These are phyloP conservation scores for Melanotaenia maccullochi DNA, from an alignment of 2,797 vertebrate genomes.

Conservation along the genomic window DNA sequence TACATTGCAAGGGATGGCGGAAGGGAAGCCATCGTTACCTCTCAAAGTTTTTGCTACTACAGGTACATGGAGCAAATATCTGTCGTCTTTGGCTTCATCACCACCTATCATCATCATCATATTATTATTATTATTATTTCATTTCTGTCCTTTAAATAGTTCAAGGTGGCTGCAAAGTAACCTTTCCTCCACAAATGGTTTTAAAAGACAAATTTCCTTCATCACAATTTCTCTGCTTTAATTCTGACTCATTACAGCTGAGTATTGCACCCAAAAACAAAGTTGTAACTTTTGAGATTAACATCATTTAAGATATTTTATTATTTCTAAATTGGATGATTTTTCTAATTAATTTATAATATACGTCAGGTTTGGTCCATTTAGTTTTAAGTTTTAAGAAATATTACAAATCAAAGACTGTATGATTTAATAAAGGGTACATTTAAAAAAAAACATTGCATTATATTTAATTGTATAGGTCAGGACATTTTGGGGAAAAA, in stretches of 20 bases:
- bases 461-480: not conserved
- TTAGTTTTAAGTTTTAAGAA: too few relatives aligned
- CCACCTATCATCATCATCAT: conserved; percentile 19
- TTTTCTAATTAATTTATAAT: not conserved
- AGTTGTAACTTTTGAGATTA: not conserved
- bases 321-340: not conserved
- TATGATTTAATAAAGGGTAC: too few relatives aligned
- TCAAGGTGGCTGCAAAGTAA: conserved; percentile 13
- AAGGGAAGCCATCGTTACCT: conserved; percentile 71
- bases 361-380: too few relatives aligned
- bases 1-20: conserved; percentile 74
- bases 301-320: not conserved
- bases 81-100: conserved; percentile 19
- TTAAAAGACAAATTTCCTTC: not conserved
- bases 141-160: not conserved
- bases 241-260: not conserved
- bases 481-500: not conserved
- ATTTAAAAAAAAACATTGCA: too few relatives aligned
- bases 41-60: conserved; percentile 74
- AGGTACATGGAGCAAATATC: conserved; percentile 78
- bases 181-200: conserved; percentile 17
- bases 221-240: conserved; percentile 9
- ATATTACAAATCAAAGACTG: too few relatives aligned
- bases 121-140: not conserved
- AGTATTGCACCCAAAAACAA: conserved; percentile 1